Percentiles rank a stretch among this genome's conserved stretches.
Evolutionary conservation across 1,140 invertebrate genomes (phyloP).

Genomic region (Philotrypesis tridentata): DNA sequence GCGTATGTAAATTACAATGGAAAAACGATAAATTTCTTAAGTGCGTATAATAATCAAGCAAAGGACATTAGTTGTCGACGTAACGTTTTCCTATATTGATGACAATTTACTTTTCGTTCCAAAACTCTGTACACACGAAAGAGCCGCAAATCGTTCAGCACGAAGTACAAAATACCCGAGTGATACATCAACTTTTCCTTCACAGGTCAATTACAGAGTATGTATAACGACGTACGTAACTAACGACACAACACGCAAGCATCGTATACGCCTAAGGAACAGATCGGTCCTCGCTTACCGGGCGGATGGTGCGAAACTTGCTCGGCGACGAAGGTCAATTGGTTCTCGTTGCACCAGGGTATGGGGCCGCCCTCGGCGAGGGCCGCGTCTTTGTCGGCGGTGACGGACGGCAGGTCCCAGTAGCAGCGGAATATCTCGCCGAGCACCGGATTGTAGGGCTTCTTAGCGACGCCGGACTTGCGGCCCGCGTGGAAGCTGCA

Average conservation of each 20-base stretch:
- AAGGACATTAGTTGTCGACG: too few relatives aligned
- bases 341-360: conserved; percentile 86
- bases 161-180: not conserved
- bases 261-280: too few relatives aligned
- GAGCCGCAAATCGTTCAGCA: too few relatives aligned
- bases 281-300: too few relatives aligned
- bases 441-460: conserved; percentile 97
- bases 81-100: too few relatives aligned
- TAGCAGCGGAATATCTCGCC: conserved; percentile 95
- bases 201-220: not conserved
- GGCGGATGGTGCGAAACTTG: conserved; percentile 99
- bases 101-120: too few relatives aligned
- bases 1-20: too few relatives aligned
- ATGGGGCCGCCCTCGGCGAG: conserved; percentile 83
- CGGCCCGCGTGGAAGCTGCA: conserved; percentile 97
- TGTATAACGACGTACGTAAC: not conserved
- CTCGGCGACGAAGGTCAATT: conserved; percentile 94
- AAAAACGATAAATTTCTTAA: too few relatives aligned
- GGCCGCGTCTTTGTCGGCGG: conserved; percentile 32
- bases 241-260: too few relatives aligned
- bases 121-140: too few relatives aligned
- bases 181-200: not conserved
- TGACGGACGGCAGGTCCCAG: conserved; percentile 80
- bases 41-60: too few relatives aligned
- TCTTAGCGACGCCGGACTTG: conserved; percentile 95